phyloP scores from a whole-genome alignment of 2,888 invertebrate species.

The Drosophila bunnanda region DNA sequence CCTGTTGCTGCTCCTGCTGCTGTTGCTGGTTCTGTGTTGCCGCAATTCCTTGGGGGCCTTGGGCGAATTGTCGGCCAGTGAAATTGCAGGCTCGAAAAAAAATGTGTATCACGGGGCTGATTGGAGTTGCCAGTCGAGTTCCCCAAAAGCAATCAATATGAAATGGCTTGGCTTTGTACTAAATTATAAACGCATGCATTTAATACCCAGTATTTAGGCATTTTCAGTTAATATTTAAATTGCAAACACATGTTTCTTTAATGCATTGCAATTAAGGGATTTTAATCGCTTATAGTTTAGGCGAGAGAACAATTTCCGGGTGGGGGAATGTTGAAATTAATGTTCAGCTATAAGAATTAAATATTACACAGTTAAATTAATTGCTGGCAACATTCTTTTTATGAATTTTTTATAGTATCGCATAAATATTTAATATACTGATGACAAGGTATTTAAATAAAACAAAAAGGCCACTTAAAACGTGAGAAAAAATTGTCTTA shows the following conservation, averaged over 20 bases:
- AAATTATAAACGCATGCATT: conserved; percentile 29
- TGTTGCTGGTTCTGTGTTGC: conserved; percentile 39
- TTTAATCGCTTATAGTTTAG: not conserved
- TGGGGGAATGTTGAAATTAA: too few species aligned
- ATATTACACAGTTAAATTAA: not conserved
- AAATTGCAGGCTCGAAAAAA: conserved; percentile 31
- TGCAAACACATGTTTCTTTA: conserved; percentile 10
- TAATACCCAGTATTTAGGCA: conserved; percentile 20
- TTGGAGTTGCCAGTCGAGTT: conserved; percentile 26
- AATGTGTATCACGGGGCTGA: conserved; percentile 31
- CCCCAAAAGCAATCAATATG: conserved; percentile 38
- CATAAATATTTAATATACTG: not conserved
- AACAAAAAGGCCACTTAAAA: not conserved
- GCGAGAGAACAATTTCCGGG: not conserved
- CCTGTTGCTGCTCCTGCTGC: conserved; percentile 12
- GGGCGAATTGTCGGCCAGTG: conserved; percentile 52
- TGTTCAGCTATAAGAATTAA: not conserved
- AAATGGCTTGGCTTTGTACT: conserved; percentile 24
- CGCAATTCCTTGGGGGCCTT: conserved; percentile 61
- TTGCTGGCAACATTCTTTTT: not conserved
- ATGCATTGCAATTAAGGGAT: not conserved
- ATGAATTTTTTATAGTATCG: not conserved
- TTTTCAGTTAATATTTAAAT: conserved; percentile 12
- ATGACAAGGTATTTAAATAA: not conserved
- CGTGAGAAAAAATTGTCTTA: too few species aligned